phyloP scores from a whole-genome alignment of 23 tunicate species.

The Halocynthia aurantium region DNA sequence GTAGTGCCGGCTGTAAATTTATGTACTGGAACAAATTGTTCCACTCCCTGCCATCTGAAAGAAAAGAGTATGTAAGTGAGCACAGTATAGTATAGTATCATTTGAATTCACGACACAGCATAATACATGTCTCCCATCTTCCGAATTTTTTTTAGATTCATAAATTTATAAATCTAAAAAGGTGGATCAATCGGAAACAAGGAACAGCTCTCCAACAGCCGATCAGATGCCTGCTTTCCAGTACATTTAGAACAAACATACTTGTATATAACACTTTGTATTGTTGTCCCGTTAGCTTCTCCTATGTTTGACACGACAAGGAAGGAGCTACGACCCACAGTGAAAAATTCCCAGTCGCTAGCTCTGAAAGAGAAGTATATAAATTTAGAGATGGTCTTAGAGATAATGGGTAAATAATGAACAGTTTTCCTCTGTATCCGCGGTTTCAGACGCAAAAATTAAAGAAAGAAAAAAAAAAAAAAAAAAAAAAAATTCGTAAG shows the following conservation, averaged over 20 bases:
- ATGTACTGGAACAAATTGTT: conserved; percentile 77
- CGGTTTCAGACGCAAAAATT: no score
- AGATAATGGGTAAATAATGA: neutral
- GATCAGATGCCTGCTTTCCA: no score
- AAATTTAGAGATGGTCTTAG: neutral
- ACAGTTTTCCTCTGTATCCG: neutral
- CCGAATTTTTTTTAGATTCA: no score
- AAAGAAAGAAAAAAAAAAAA: no score
- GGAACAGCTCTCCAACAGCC: no score
- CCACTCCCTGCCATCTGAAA: conserved; percentile 87
- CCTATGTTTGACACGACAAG: conserved; percentile 55
- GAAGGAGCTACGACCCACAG: conserved; percentile 67
- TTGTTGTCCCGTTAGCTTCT: conserved; percentile 23
- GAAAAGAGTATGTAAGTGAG: no score
- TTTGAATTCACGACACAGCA: no score
- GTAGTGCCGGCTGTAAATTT: conserved; percentile 24
- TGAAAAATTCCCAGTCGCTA: conserved; percentile 76
- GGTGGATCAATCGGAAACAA: neutral
- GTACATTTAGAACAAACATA: neutral
- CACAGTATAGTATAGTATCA: no score
- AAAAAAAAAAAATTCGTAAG: no score
- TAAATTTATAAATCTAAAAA: neutral
- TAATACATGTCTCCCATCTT: no score
- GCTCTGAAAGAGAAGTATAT: conserved; percentile 32
- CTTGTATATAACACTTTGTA: conserved; percentile 69